Base-by-base conservation (phyloP, 2,888 invertebrate species). In the Leptarthrus brevirostris region DNA sequence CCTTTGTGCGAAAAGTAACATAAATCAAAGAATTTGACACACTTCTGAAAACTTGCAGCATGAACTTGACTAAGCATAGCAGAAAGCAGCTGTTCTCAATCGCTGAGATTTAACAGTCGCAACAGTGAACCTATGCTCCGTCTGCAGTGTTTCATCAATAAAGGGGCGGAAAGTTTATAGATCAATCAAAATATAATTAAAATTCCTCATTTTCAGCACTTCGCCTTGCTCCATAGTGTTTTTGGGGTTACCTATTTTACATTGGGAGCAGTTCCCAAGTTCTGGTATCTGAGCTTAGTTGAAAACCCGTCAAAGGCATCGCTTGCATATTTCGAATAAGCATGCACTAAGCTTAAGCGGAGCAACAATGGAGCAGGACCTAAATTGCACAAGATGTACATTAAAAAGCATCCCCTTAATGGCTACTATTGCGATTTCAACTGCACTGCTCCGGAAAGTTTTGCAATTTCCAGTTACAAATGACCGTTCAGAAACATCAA, bases 1-100 rank as follows among this genome's bases (percentile, higher is more conserved):
- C 47, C 47, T 66, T 26, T 66, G 4, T 44, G 66, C 14, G 24
- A 26, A 26, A 36, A 66, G 66, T 44, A n/a, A 47, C 66, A 66
- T 66, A 66, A 66, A 66, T 66, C 66, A 66, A 34, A 49, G 47
- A 66, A 47, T 49, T 49, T 66, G 66, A 47, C 66, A 66, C 24
- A 66, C 66, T 66, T 49, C 66, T 44, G 44, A 49, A n/a, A 66
- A 47, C 66, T 8, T 49, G 66, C 10, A 66, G 26, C 47, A 47
- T 10, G 26, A n/a, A 47, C 30, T 66, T 66, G 44, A 49, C 47
- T 47, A 47, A n/a, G n/a, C 6, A 47, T 14, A 26, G 66, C 20
- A 26, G 20, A 14, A 44, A 16, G 66, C 26, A 34, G 24, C 53
- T 53, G 20, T 12, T 44, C 44, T 16, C n/a, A 44, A 16, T 12